Evolutionary conservation across 1,140 invertebrate genomes (phyloP).

Genomic region (Phenacoccus solenopsis): DNA sequence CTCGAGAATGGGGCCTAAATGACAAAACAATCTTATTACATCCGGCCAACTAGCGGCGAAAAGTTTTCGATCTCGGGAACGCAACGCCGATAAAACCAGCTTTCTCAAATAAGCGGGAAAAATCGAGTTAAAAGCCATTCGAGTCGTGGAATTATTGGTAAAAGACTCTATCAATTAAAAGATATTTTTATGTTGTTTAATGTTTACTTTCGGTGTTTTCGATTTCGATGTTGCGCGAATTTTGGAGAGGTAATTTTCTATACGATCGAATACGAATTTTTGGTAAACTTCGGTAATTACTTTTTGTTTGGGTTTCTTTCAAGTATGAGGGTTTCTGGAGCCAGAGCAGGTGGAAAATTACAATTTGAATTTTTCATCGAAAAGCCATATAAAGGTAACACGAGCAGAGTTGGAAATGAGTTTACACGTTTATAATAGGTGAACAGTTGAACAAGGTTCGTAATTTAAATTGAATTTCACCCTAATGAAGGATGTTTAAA

Average conservation of each 20-base stretch:
- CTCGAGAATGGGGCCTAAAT: not conserved
- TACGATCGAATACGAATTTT: not conserved
- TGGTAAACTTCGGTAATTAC: not conserved
- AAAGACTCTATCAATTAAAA: not conserved
- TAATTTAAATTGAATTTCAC: not conserved
- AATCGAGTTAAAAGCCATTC: not conserved
- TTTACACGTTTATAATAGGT: too few relatives aligned
- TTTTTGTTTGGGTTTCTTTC: too few relatives aligned
- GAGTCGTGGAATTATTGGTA: not conserved
- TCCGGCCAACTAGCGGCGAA: not conserved
- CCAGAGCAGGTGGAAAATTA: too few relatives aligned
- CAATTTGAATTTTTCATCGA: too few relatives aligned
- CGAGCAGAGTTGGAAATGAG: too few relatives aligned
- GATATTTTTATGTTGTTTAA: not conserved
- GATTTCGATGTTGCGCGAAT: not conserved
- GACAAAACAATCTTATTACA: conserved; percentile 3
- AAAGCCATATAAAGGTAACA: too few relatives aligned
- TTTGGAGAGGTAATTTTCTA: not conserved
- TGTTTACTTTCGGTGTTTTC: not conserved
- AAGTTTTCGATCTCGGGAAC: not conserved
- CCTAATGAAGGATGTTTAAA: not conserved
- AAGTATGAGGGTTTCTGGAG: too few relatives aligned
- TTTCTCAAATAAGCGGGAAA: not conserved
- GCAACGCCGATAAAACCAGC: not conserved
- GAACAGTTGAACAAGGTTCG: not conserved